Evolutionary conservation across 2,113 vertebrate species (phyloP).

Genomic region (Paracanthobrama guichenoti): DNA sequence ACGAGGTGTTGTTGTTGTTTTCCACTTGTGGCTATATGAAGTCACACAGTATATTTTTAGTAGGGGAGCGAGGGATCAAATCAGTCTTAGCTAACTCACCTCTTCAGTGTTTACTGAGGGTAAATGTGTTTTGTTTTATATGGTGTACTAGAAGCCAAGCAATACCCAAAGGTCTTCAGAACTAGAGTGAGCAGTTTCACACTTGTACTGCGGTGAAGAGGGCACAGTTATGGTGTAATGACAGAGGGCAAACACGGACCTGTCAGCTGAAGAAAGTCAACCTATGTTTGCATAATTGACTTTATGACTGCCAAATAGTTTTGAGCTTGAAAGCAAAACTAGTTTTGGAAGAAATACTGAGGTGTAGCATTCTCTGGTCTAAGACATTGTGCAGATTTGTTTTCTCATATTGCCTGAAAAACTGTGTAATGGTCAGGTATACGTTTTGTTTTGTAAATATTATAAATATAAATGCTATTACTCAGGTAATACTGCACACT

Average conservation of each 20-base stretch:
- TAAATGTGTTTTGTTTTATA: slow-evolving; percentile 1
- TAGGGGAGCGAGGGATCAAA: slow-evolving; percentile 11
- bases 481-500: background rate
- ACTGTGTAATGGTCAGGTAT: background rate
- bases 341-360: background rate
- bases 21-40: slow-evolving; percentile 9
- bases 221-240: background rate
- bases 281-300: background rate
- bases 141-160: background rate
- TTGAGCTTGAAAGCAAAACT: background rate
- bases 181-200: background rate
- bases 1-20: slow-evolving; percentile 30
- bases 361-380: background rate
- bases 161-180: background rate
- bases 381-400: background rate
- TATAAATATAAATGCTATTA: background rate
- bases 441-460: background rate
- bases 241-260: slow-evolving; percentile 5
- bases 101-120: background rate
- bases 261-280: background rate
- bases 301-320: background rate
- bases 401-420: background rate
- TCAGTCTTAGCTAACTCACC: background rate
- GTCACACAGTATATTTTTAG: slow-evolving; percentile 43
- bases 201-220: slow-evolving; percentile 1